phyloP scores from a whole-genome alignment of 2,888 invertebrate species.

The Spisula subtruncata region DNA sequence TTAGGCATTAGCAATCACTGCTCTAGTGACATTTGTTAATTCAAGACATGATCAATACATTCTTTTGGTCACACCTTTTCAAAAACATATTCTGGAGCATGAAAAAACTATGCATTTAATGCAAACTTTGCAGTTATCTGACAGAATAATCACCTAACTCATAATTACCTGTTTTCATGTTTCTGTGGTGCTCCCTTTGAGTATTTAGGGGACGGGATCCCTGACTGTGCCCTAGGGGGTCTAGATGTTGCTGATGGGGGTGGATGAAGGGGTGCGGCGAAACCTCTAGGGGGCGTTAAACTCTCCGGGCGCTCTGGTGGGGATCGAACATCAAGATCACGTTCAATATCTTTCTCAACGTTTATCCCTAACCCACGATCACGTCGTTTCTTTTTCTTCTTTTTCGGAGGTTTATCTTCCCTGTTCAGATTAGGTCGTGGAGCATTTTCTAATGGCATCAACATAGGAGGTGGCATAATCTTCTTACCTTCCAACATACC shows the following conservation, averaged over 20 bases:
- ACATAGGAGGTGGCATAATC: slow-evolving; percentile 83
- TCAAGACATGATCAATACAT: too few species aligned
- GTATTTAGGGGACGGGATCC: slow-evolving; percentile 78
- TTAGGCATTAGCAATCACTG: too few species aligned
- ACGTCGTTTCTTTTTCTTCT: slow-evolving; percentile 78
- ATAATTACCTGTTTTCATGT: slow-evolving; percentile 67
- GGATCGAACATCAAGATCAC: slow-evolving; percentile 75
- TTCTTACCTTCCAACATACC: slow-evolving; percentile 82
- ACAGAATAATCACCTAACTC: neutral
- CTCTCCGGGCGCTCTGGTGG: slow-evolving; percentile 77
- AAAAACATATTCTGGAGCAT: too few species aligned
- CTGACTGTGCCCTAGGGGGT: slow-evolving; percentile 76
- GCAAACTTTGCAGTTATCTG: too few species aligned
- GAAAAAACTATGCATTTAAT: too few species aligned
- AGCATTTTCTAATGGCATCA: slow-evolving; percentile 84
- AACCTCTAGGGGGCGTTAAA: slow-evolving; percentile 81
- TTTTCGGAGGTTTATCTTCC: slow-evolving; percentile 47
- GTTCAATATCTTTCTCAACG: slow-evolving; percentile 67
- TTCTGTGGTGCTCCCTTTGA: slow-evolving; percentile 79
- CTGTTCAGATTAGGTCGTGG: slow-evolving; percentile 73
- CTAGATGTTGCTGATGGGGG: slow-evolving; percentile 76
- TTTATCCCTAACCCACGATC: slow-evolving; percentile 59
- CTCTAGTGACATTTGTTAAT: too few species aligned
- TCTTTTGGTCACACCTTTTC: too few species aligned
- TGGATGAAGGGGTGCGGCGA: slow-evolving; percentile 83